A percentile compares a stretch with the other conserved stretches of the same genome.
Conservation (phyloP, 2,797 vertebrate species). For the Trachurus trachurus region DNA sequence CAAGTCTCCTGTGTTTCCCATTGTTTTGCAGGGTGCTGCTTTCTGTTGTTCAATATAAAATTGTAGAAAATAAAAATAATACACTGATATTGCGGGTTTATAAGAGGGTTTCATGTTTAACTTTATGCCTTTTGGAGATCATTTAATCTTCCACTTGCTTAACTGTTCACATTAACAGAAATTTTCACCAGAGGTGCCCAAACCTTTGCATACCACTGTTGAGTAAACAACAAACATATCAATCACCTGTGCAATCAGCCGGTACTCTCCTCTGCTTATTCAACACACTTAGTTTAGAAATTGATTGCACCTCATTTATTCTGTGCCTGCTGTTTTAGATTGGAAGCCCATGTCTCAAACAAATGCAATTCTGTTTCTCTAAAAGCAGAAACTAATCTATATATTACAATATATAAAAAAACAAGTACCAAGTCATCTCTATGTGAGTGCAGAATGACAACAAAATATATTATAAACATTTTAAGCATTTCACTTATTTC, state of each 20-base stretch:
- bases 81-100: too few species aligned
- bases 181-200: too few species aligned
- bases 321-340: background rate
- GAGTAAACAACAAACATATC: background rate
- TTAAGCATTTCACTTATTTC: background rate
- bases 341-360: background rate
- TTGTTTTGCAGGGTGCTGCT: too few species aligned
- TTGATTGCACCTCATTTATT: background rate
- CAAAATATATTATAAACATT: background rate
- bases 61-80: too few species aligned
- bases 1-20: too few species aligned
- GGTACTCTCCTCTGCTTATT: background rate
- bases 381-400: too few species aligned
- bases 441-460: background rate
- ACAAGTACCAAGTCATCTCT: background rate
- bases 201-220: too few species aligned
- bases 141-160: too few species aligned
- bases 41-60: too few species aligned
- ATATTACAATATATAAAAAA: background rate
- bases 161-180: too few species aligned
- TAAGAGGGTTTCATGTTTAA: too few species aligned
- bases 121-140: too few species aligned
- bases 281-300: conserved; percentile 7
- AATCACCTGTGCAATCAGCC: conserved; percentile 11
- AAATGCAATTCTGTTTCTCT: background rate